Evolutionary conservation across 92 coral and sea anemone species (phyloP).

Genomic region (Paragorgia papillata): DNA sequence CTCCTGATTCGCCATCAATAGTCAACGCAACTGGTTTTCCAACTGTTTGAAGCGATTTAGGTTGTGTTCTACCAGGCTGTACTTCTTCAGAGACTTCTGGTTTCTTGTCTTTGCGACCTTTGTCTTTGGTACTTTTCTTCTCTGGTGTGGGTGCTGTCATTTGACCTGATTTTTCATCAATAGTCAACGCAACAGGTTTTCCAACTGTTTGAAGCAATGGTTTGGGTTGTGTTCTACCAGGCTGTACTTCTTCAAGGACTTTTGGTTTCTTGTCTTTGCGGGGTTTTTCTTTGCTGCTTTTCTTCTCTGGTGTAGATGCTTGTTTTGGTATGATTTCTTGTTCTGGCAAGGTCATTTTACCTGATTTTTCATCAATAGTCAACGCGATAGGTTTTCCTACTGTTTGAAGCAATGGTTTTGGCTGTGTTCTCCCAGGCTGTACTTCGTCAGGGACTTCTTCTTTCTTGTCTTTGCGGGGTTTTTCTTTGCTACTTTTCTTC

Average conservation of each 20-base stretch:
- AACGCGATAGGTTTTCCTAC: constrained; percentile 29
- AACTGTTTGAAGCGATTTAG: constrained; percentile 9
- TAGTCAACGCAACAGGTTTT: constrained; percentile 17
- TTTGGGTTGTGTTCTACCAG: constrained; percentile 1
- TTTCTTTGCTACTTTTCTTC: too few relatives aligned
- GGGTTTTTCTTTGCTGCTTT: too few relatives aligned
- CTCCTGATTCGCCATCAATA: constrained; percentile 13
- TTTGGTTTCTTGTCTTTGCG: too few relatives aligned
- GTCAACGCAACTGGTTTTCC: constrained; percentile 27
- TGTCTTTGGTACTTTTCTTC: too few relatives aligned
- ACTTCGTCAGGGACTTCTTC: too few relatives aligned
- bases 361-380: constrained; percentile 13
- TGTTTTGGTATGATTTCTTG: too few relatives aligned
- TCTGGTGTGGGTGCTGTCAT: too few relatives aligned
- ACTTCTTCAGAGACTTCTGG: too few relatives aligned
- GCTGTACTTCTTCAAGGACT: not conserved
- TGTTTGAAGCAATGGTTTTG: not conserved
- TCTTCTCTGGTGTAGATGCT: too few relatives aligned
- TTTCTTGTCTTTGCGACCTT: too few relatives aligned
- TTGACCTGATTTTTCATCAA: constrained; percentile 11
- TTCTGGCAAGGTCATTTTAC: not conserved
- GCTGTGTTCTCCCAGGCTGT: not conserved
- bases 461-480: too few relatives aligned
- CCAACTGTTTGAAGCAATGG: constrained; percentile 13
- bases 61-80: not conserved